Evolutionary conservation across 2,797 vertebrate species (phyloP).

Genomic region (Mastacembelus armatus): DNA sequence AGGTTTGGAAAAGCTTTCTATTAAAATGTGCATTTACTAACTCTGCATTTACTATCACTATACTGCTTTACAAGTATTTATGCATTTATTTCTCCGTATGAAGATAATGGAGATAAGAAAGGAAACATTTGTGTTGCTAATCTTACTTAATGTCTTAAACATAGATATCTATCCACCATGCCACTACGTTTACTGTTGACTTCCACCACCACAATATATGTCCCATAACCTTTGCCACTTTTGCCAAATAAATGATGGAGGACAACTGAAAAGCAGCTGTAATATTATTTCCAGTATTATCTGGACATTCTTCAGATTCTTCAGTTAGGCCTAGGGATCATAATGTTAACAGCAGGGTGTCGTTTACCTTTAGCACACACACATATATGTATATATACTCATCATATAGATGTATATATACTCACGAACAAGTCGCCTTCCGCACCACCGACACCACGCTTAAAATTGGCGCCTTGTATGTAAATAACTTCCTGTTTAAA

Average conservation of each 20-base stretch:
- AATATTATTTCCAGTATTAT: neutral
- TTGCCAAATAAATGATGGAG: neutral
- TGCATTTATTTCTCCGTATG: neutral
- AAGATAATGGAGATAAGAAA: no score
- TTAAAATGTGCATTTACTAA: neutral
- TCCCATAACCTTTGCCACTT: neutral
- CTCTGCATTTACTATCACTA: neutral
- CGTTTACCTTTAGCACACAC: neutral
- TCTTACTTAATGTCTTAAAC: neutral
- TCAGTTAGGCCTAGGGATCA: no score
- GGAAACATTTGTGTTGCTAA: neutral
- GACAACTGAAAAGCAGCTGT: neutral
- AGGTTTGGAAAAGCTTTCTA: neutral
- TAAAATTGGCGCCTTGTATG: slow-evolving; percentile 52
- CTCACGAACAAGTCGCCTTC: slow-evolving; percentile 57
- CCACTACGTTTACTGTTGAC: neutral
- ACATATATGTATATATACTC: neutral
- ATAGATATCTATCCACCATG: neutral
- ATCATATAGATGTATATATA: no score
- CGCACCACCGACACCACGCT: slow-evolving; percentile 33
- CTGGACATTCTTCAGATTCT: no score
- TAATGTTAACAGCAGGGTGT: neutral
- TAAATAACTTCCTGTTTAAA: slow-evolving; percentile 75
- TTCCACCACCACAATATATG: neutral
- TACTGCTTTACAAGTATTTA: neutral